Evolutionary conservation across 2,888 invertebrate genomes (phyloP).

Genomic region (Podabrus alpinus): DNA sequence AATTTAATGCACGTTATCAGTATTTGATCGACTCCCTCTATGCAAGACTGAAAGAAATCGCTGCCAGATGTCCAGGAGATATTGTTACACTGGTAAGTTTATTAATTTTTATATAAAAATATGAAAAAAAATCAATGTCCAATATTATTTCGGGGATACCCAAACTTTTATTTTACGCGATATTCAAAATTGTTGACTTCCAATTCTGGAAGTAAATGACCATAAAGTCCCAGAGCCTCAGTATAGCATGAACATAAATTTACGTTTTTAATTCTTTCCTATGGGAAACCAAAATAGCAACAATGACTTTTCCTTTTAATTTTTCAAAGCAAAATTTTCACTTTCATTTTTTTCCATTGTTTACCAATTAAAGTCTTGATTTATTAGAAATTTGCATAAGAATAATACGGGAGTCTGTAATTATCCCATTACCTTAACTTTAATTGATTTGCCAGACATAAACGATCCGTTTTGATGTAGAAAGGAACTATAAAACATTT

Average conservation of each 20-base stretch:
- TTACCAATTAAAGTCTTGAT: neutral
- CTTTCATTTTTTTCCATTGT: neutral
- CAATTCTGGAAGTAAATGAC: too few species aligned
- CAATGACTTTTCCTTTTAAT: neutral
- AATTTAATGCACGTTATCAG: slow-evolving; percentile 79
- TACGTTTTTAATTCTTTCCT: too few species aligned
- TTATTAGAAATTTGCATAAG: neutral
- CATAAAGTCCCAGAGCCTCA: too few species aligned
- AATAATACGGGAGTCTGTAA: neutral
- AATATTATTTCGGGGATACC: neutral
- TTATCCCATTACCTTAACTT: neutral
- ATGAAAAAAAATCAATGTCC: too few species aligned
- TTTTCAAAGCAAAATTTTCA: neutral
- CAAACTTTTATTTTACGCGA: neutral
- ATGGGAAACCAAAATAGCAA: too few species aligned
- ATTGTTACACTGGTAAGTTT: slow-evolving; percentile 75
- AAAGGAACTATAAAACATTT: neutral
- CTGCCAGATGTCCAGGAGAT: slow-evolving; percentile 71
- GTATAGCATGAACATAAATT: too few species aligned
- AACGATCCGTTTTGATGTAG: neutral
- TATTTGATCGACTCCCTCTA: slow-evolving; percentile 71
- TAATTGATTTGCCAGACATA: neutral
- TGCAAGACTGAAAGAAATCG: slow-evolving; percentile 70
- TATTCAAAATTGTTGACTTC: too few species aligned
- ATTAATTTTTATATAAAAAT: slow-evolving; percentile 8